phyloP scores from a whole-genome alignment of 2,888 invertebrate genomes.

The Trissoscelio sp. region DNA sequence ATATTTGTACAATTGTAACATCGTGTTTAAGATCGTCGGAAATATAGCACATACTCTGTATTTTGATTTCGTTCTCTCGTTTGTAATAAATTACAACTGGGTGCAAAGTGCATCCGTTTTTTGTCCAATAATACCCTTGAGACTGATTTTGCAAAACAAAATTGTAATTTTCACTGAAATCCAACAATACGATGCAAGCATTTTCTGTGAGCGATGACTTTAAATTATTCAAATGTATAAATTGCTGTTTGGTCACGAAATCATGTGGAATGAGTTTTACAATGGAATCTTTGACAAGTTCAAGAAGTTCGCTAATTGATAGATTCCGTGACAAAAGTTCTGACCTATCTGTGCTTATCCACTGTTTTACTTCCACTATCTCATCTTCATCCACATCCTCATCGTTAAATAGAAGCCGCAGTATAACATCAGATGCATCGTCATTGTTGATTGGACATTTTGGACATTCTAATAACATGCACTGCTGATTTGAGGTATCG shows the following conservation, averaged over 20 bases:
- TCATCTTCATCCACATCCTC: constrained; percentile 7
- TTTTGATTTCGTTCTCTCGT: constrained; percentile 6
- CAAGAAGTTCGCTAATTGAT: background rate
- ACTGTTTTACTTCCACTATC: background rate
- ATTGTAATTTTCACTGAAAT: constrained; percentile 37
- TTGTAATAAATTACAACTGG: constrained; percentile 32
- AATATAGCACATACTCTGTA: constrained; percentile 12
- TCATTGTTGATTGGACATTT: too few relatives aligned
- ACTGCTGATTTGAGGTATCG: constrained; percentile 2
- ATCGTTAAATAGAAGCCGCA: too few relatives aligned
- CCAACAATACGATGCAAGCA: constrained; percentile 21
- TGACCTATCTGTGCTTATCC: constrained; percentile 10
- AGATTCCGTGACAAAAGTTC: background rate
- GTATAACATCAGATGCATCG: too few relatives aligned
- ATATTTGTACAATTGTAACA: constrained; percentile 2
- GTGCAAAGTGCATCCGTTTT: constrained; percentile 29
- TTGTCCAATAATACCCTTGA: constrained; percentile 35
- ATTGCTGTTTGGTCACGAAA: constrained; percentile 13
- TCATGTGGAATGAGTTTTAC: background rate
- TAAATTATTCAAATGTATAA: background rate
- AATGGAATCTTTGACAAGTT: background rate
- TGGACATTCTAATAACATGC: constrained; percentile 6
- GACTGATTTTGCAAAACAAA: constrained; percentile 23
- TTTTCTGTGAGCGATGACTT: constrained; percentile 10
- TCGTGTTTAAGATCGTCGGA: constrained; percentile 42